These are phyloP conservation scores for Argyra leucocephala DNA, from an alignment of 2,888 invertebrate genomes.

Conservation along the genomic window DNA sequence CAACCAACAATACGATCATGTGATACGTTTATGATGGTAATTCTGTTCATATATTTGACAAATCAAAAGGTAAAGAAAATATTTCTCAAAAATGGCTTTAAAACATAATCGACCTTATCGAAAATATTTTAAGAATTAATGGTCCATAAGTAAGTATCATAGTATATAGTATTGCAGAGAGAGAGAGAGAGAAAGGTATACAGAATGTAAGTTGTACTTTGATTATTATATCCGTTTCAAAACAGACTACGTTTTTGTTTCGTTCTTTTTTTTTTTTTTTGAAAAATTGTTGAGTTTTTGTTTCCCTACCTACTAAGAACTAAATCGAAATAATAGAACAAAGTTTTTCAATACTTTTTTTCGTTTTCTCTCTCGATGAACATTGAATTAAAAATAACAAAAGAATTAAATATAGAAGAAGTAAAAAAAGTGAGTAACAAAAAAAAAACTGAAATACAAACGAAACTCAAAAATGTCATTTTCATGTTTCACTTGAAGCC, in stretches of 20 bases:
- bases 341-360: neutral
- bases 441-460: neutral
- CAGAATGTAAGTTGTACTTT: too few relatives aligned
- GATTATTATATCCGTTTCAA: too few relatives aligned
- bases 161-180: neutral
- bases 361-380: neutral
- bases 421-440: neutral
- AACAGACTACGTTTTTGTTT: too few relatives aligned
- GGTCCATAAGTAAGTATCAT: neutral
- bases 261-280: too few relatives aligned
- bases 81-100: neutral
- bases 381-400: slow-evolving; percentile 3
- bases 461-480: neutral
- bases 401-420: neutral
- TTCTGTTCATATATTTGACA: neutral
- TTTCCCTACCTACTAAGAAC: too few relatives aligned
- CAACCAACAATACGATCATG: neutral
- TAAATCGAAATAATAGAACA: neutral
- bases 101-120: slow-evolving; percentile 6
- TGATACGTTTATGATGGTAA: neutral
- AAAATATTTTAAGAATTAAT: neutral
- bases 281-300: too few relatives aligned
- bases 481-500: neutral
- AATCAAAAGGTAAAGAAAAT: neutral
- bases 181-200: too few relatives aligned